Base-by-base conservation (phyloP, 2,888 invertebrate species). In the Caenorhabditis drosophilae region DNA sequence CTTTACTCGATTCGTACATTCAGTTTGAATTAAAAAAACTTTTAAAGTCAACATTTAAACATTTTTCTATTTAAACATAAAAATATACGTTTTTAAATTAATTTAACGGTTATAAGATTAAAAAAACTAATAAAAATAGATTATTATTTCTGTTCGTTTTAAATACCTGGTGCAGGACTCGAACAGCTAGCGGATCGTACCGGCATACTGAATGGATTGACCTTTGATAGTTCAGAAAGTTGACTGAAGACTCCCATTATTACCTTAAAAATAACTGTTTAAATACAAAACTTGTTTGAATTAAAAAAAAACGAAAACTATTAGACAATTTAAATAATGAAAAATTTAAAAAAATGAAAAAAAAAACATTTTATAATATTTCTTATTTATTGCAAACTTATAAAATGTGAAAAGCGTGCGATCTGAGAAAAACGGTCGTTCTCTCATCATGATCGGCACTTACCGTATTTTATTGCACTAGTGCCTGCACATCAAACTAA, bases 161-260 rank as follows among this genome's bases (percentile, higher is more conserved):
- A 44, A 51, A 27, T 41, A 56, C 55, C 22, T 38, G 45, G 41
- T 58, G 63, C n/a, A 26, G 52, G 22, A 16, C 25, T 23, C 25
- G 70, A 70, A 54, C 79, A 79, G 60, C 57, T 64, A 22, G 70
- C 80, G 22, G 67, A 45, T 26, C 79, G 67, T 41, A 71, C 70
- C 20, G 80, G 80, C 55, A 77, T 58, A 42, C 63, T 63, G 73
- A 81, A 81, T 38, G 80, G 80, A 57, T 78, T 81, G 41, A 62
- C 48, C 60, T 74, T 74, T 6, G 75, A 63, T 35, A 68, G 61
- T 42, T 79, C 75, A 47, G 73, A 45, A 34, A 81, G 62, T 53
- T 81, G 76, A 35, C 66, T 69, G 66, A 77, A 68, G 64, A 78
- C 72, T 61, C 80, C 76, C 79, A 80, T 80, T 45, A 56, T 62